Evolutionary conservation across 35 echinoderm and acorn worm species (phyloP), one percentile per base, ranked within the genome.

Genomic region (Patiria miniata): DNA sequence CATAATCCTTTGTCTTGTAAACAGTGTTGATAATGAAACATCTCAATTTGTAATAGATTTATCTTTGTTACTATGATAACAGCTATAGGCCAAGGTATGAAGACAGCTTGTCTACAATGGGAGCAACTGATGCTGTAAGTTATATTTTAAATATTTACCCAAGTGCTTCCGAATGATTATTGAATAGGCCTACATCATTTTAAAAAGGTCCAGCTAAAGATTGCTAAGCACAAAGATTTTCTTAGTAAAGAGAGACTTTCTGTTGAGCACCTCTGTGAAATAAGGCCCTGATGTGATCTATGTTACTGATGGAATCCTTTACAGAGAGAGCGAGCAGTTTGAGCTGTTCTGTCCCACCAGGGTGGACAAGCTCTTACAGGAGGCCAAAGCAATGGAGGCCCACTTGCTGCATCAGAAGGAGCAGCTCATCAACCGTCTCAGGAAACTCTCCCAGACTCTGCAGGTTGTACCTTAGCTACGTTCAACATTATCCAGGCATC

Each of bases 281-380:
- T 15, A 9, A 9, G 55, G 18, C 56, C 56, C 22, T 1, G 5
- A 23, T 0, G 22, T 30, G 22, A 30, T 69, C 23, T 23, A 16
- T 10, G 19, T 5, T 69, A 21, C 19, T 34, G 33, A n/a, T 69
- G 34, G 42, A 4, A 47, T 47, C 42, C 12, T 59, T 54, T 54
- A 1, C 32, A 88, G 86, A 38, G 86, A 88, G 55, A 90, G 78
- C 51, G 87, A 90, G 19, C 79, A 83, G 79, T 90, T 90, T 90
- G 87, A 90, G 79, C 17, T 51, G 47, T 15, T 83, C 22, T 69
- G 87, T 18, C 79, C 80, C 15, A 61, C 52, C 9, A 53, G 61
- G 39, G 80, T 90, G 21, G 87, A 90, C 19, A 90, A 90, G 60
- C 47, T 83, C 18, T 77, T 88, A 1, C 36, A 83, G 36, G 80